Evolutionary conservation across 2,113 vertebrate species (phyloP).

Genomic region (Microtus montanus): DNA sequence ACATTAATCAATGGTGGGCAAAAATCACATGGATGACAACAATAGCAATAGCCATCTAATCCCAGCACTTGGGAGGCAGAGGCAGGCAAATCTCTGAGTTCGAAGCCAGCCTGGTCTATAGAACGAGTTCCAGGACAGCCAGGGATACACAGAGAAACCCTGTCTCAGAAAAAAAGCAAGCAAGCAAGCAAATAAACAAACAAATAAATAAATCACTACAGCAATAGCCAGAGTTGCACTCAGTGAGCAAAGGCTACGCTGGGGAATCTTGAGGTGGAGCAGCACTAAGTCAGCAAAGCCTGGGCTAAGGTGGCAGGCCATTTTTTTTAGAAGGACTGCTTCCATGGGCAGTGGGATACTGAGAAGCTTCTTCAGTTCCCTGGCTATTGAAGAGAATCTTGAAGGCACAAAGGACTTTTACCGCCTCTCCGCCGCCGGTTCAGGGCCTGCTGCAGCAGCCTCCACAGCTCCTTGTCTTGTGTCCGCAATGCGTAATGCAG

Average conservation of each 20-base stretch:
- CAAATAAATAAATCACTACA: neutral
- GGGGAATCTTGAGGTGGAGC: neutral
- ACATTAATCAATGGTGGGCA: neutral
- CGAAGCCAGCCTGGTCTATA: neutral
- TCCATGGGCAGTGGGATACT: neutral
- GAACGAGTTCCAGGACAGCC: neutral
- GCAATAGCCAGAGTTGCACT: neutral
- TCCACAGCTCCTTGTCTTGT: constrained; percentile 28
- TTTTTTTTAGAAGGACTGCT: neutral
- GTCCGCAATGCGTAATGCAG: constrained; percentile 11
- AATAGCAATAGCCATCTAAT: neutral
- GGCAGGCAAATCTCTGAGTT: neutral
- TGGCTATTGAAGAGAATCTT: neutral
- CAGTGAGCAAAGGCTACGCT: neutral
- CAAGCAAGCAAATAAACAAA: neutral
- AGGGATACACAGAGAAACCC: neutral
- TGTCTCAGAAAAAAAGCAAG: neutral
- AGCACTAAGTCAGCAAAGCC: neutral
- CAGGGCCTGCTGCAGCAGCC: constrained; percentile 57
- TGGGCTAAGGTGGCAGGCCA: neutral
- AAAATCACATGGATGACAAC: neutral
- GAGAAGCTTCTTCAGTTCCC: neutral
- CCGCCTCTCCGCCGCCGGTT: constrained; percentile 63
- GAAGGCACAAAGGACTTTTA: constrained; percentile 23
- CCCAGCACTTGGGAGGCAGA: neutral